Evolutionary conservation across 1,140 invertebrate species (phyloP), one percentile per base, ranked within the genome.

Genomic region (Lordiphosa mommai): DNA sequence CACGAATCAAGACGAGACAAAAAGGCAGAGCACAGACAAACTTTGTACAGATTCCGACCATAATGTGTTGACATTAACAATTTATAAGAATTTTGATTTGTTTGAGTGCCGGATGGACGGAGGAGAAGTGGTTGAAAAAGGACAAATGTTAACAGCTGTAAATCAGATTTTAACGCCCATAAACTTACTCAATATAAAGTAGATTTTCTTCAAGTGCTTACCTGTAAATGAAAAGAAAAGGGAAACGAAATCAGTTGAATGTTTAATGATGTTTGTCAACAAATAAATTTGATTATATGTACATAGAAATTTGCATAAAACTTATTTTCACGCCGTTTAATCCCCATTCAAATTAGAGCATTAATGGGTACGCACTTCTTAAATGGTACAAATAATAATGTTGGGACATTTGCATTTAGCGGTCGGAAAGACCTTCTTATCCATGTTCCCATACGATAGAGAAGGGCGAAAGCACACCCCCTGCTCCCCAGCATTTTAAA

Each of bases 61-160:
- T 49, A 64, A 49, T 48, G 43, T 74, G 69, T 80, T 80, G 73
- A 79, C 74, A 79, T 53, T 49, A 55, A 53, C 48, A 71, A 73
- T 80, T 73, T 57, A 69, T 53, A 60, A 30, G 63, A 69, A 34
- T 57, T 61, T 55, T 41, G 66, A 63, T 63, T 63, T 40, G 61
- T 60, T 60, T 23, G 14, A 17, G 6, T 48, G 20, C 4, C 20
- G 20, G 6, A 23, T 23, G 20, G 20, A 23, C 20, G 20, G 4
- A 6, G 20, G 4, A 6, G 20, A 23, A 43, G 40, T 23, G 9
- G 40, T 51, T 63, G 49, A 46, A 40, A 20, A 47, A 50, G 49
- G 59, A 33, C 44, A 30, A 47, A 44, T 44, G 41, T 44, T 52
- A 47, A 52, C 57, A 60, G 43, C 7, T n/a, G 16, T 17, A 40